Evolutionary conservation across 2,797 vertebrate species (phyloP).

Genomic region (Sebastes ruberrimus): DNA sequence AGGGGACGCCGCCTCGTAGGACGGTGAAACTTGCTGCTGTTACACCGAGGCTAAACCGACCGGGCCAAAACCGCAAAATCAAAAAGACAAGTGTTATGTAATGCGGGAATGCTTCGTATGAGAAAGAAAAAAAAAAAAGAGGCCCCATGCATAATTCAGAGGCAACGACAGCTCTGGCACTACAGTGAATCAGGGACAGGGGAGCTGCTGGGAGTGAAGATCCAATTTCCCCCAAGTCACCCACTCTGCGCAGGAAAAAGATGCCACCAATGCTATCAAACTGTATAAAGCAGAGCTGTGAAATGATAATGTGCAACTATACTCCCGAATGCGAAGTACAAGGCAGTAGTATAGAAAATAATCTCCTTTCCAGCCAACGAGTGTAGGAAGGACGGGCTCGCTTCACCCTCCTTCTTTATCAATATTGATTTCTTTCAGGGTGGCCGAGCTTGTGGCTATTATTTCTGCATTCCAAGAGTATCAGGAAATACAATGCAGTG

Average conservation of each 20-base stretch:
- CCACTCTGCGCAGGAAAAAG: slow-evolving; percentile 29
- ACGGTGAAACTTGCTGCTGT: slow-evolving; percentile 35
- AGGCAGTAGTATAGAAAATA: background rate
- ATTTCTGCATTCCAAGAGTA: slow-evolving; percentile 32
- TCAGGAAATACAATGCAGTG: slow-evolving; percentile 12
- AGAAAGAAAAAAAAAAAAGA: background rate
- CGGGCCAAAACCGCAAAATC: slow-evolving; percentile 36
- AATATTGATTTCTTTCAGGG: slow-evolving; percentile 51
- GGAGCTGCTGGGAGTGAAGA: slow-evolving; percentile 47
- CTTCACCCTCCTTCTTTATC: slow-evolving; percentile 5
- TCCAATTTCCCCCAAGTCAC: slow-evolving; percentile 63
- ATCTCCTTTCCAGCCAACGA: background rate
- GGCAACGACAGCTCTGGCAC: slow-evolving; percentile 52
- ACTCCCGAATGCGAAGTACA: background rate
- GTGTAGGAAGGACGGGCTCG: background rate
- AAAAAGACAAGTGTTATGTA: slow-evolving; percentile 53
- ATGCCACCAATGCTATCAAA: slow-evolving; percentile 11
- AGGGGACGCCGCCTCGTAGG: slow-evolving; percentile 17
- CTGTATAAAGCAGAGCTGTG: slow-evolving; percentile 19
- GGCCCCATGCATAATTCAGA: slow-evolving; percentile 72
- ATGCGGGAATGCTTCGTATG: slow-evolving; percentile 38
- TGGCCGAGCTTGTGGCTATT: slow-evolving; percentile 8
- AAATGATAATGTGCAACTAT: slow-evolving; percentile 10
- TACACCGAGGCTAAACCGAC: slow-evolving; percentile 12
- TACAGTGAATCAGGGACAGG: slow-evolving; percentile 58